Base-by-base conservation (phyloP, 2,888 invertebrate genomes). In the Nomada lathburiana region DNA sequence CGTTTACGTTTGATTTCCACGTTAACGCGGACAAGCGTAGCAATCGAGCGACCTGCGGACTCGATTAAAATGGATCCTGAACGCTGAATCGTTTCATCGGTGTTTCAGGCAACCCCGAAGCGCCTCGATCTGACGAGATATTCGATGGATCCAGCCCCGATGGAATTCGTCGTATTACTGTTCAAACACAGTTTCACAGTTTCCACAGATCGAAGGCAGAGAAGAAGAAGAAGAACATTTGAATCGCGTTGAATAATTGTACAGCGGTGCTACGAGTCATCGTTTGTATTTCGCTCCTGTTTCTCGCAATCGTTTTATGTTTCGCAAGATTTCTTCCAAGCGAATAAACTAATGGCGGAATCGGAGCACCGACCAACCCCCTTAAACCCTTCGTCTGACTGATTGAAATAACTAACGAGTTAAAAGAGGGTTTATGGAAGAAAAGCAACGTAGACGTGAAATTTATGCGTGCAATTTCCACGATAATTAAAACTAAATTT, bases 1-100 rank as follows among this genome's bases (percentile, higher is more conserved):
- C 13, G 55, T 81, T 77, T 69, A 50, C 74, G 44, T 64, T 47
- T 59, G 47, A 55, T 75, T 65, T 73, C 63, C n/a, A 18, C 53
- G 59, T 64, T 42, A 67, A 50, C 52, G 20, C 64, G 60, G 50
- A 86, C 82, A 76, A 83, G 69, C 60, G 59, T 42, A 47, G 18
- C 76, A 75, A 82, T 85, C 68, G 52, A 64, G 16, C 23, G 44
- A 2, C 10, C n/a, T 2, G 18, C 13, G 5, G 1, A 29, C 9
- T 70, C 53, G 55, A 60, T 67, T 50, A 69, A 59, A 52, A 13
- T 29, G n/a, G n/a, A 16, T 20, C 29, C 23, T n/a, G 13, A 44
- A 5, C 26, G 1, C 23, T 10, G 26, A 0, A 29, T 65, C 5
- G 29, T 67, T 47, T 59, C 26, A 13, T 26, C 42, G 44, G 23